Conservation (phyloP, 2,113 vertebrate species). For the Archilochus colubris region DNA sequence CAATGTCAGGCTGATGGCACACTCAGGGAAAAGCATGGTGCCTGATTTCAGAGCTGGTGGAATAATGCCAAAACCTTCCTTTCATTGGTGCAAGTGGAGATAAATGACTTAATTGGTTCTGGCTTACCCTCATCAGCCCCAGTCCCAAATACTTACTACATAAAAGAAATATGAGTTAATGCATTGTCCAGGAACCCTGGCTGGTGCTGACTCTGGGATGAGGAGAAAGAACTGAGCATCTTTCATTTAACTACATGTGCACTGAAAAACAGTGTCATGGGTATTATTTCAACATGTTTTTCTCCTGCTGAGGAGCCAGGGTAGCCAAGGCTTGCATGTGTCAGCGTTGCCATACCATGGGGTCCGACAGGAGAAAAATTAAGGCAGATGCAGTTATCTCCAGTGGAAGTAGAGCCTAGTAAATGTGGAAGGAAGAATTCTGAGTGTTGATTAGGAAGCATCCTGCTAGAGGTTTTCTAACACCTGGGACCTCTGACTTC, state of each 20-base stretch:
- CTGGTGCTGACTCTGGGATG: not conserved
- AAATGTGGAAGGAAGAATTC: not conserved
- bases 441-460: not conserved
- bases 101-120: conserved; percentile 28
- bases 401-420: not conserved
- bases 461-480: not conserved
- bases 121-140: not conserved
- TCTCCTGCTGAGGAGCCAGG: not conserved
- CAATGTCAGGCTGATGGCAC: not conserved
- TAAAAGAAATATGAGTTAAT: not conserved
- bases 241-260: not conserved
- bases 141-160: not conserved
- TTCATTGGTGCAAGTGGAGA: not conserved
- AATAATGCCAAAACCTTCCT: not conserved
- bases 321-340: not conserved
- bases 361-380: not conserved
- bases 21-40: not conserved
- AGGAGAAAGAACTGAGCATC: not conserved
- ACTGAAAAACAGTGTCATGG: not conserved
- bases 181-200: not conserved
- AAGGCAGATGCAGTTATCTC: not conserved
- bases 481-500: not conserved
- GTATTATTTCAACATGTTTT: not conserved
- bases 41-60: not conserved
- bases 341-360: rapidly evolving